Conservation (phyloP, 2,888 invertebrate genomes). For the Ypsolopha sequella region DNA sequence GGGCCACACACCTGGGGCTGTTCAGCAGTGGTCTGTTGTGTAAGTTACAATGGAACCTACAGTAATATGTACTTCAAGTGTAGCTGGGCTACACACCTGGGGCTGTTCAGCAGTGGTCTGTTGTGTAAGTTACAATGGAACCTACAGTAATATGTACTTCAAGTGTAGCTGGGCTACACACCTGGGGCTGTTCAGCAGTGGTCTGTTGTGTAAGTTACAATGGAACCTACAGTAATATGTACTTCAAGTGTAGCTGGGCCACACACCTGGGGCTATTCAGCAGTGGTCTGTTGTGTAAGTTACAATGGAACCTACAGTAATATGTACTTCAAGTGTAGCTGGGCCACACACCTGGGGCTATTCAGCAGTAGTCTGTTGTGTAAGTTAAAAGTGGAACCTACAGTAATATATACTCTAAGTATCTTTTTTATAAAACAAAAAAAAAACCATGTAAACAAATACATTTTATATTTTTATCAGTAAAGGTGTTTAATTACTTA, state of each 20-base stretch:
- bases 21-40: not conserved
- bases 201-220: not conserved
- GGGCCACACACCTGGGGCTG: not conserved
- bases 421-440: too few species aligned
- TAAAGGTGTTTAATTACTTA: too few species aligned
- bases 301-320: not conserved
- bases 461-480: too few species aligned
- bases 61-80: not conserved
- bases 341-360: not conserved
- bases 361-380: not conserved
- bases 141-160: not conserved
- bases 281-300: not conserved
- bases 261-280: not conserved
- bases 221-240: not conserved
- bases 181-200: not conserved
- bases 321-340: not conserved
- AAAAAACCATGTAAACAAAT: too few species aligned
- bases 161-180: not conserved
- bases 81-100: not conserved
- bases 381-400: not conserved
- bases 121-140: not conserved
- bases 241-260: not conserved
- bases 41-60: not conserved
- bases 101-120: not conserved
- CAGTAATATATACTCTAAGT: not conserved